Base-by-base conservation (phyloP, 2,888 invertebrate genomes). In the Neoscelio sp. region DNA sequence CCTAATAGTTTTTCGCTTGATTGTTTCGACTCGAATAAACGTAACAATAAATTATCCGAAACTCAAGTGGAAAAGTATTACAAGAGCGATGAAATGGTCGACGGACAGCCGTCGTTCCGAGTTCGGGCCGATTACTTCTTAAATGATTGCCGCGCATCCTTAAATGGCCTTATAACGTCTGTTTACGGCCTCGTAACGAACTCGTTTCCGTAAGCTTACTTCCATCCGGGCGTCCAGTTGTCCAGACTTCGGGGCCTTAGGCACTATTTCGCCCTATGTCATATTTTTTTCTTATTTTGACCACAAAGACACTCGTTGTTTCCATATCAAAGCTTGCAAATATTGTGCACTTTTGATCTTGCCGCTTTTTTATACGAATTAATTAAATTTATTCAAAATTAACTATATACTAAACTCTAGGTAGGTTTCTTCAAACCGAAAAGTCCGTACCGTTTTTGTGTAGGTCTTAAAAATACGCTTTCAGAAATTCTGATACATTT, bases 121-220 rank as follows among this genome's bases (percentile, higher is more conserved):
- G 81, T 84, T 85, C 85, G 83, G 85, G 84, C 84, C 87, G 87
- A 89, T 88, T 88, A 88, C 88, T 87, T 87, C 85, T 85, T 87
- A 87, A 88, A 85, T 88, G 87, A 87, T 88, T 87, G 85, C 85
- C 84, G 82, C 80, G 84, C 80, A 82, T 86, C 82, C 87, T 88
- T 86, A 73, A 78, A 87, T 83, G 82, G 83, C 80, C 84, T 85
- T 87, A 84, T 86, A 87, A 87, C 85, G 84, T 78, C 83, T 83
- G 83, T 88, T 89, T 88, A 89, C 87, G 84, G 86, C 86, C 85
- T 83, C 83, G 87, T 87, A 88, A 89, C 86, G 87, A 88, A 88
- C 86, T 86, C 84, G 88, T 88, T 86, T 85, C 85, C 80, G 83
- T 85, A 82, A 84, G 80, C 82, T 84, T 80, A 81, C 73, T 81